phyloP scores from a whole-genome alignment of 2,888 invertebrate species.

The Icerya purchasi region DNA sequence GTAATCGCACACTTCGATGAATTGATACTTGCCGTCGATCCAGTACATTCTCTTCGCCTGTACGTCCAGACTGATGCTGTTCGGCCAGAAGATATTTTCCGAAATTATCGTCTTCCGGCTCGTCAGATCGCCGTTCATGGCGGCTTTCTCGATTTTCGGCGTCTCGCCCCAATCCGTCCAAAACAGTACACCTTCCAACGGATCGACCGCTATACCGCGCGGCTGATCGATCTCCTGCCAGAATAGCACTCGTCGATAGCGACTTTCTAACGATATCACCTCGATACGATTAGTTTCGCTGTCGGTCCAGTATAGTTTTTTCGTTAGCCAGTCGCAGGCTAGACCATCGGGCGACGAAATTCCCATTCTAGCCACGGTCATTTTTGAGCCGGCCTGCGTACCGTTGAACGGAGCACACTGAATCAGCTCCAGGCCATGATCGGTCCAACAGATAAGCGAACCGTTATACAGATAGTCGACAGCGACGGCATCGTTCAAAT shows the following conservation, averaged over 20 bases:
- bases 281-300: conserved; percentile 69
- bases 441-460: conserved; percentile 73
- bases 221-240: conserved; percentile 79
- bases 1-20: conserved; percentile 61
- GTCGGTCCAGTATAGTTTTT: conserved; percentile 83
- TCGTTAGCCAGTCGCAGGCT: conserved; percentile 78
- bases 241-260: conserved; percentile 59
- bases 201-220: conserved; percentile 62
- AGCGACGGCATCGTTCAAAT: conserved; percentile 40
- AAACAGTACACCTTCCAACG: conserved; percentile 56
- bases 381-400: conserved; percentile 24
- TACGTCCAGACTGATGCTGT: conserved; percentile 71
- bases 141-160: conserved; percentile 73
- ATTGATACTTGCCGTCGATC: conserved; percentile 68
- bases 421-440: conserved; percentile 62
- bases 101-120: conserved; percentile 56
- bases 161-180: conserved; percentile 91
- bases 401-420: conserved; percentile 51
- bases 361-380: conserved; percentile 40
- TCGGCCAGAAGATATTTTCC: conserved; percentile 80
- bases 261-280: conserved; percentile 58
- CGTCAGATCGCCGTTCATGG: conserved; percentile 66
- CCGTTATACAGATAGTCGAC: conserved; percentile 66
- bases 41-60: conserved; percentile 53
- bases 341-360: conserved; percentile 71